These are phyloP conservation scores for Callipepla squamata DNA, from an alignment of 2,113 vertebrate genomes.

Conservation along the genomic window DNA sequence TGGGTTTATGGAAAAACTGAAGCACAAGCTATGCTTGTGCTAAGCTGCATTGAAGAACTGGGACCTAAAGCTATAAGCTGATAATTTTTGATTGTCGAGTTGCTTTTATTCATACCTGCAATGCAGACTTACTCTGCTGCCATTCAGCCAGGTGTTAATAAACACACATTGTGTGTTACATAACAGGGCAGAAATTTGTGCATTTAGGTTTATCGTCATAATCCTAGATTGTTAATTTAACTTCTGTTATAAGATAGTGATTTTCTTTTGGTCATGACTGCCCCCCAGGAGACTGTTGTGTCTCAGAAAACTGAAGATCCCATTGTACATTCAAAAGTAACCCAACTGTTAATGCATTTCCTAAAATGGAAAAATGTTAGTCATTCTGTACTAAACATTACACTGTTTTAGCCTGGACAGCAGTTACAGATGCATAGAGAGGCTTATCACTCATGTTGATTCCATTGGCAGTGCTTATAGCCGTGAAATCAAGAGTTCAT, in stretches of 20 bases:
- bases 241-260: background rate
- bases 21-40: background rate
- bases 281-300: background rate
- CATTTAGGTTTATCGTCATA: background rate
- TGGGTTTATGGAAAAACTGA: background rate
- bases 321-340: background rate
- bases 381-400: background rate
- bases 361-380: background rate
- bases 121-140: background rate
- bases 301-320: background rate
- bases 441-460: rapidly evolving
- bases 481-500: background rate
- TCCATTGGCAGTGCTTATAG: background rate
- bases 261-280: background rate
- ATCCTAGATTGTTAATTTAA: background rate
- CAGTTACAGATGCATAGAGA: background rate
- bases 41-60: background rate
- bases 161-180: background rate
- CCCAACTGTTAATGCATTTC: background rate
- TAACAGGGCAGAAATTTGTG: background rate
- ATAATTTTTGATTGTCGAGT: background rate
- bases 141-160: background rate
- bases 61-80: background rate
- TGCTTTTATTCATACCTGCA: background rate
- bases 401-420: background rate